Conservation (phyloP, 2,888 invertebrate genomes). For the Schrankia costaestrigalis region DNA sequence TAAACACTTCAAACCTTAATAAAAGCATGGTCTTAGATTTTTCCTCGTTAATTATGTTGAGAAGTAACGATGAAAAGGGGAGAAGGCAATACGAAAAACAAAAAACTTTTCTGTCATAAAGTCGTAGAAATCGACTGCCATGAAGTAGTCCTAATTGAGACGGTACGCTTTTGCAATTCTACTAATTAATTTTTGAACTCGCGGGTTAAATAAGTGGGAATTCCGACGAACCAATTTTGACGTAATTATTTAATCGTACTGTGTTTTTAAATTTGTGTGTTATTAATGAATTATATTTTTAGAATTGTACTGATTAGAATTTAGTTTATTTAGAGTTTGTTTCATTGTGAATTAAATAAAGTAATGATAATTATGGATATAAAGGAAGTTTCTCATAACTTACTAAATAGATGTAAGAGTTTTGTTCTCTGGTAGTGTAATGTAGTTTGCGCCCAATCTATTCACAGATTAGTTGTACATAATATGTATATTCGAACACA, state of each 20-base stretch:
- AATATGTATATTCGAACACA: too few relatives aligned
- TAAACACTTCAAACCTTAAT: constrained; percentile 10
- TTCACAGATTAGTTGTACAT: too few relatives aligned
- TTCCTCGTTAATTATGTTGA: constrained; percentile 19
- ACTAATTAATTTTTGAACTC: constrained; percentile 62
- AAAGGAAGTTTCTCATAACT: too few relatives aligned
- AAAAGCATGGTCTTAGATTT: constrained; percentile 15
- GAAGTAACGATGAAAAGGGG: constrained; percentile 22
- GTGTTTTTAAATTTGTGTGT: constrained; percentile 31
- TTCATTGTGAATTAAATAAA: too few relatives aligned
- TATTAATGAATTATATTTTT: constrained; percentile 22
- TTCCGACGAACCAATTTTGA: constrained; percentile 39
- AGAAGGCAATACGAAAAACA: constrained; percentile 20
- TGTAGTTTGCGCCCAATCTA: too few relatives aligned
- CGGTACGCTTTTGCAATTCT: constrained; percentile 45
- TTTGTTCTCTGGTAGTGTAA: too few relatives aligned
- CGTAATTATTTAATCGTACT: constrained; percentile 52
- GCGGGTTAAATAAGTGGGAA: constrained; percentile 36
- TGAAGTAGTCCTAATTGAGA: constrained; percentile 42
- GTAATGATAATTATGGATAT: too few relatives aligned
- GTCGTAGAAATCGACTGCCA: constrained; percentile 36
- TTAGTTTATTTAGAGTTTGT: too few relatives aligned
- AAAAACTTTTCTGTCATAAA: constrained; percentile 29
- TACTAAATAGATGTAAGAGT: too few relatives aligned
- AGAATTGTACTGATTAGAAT: constrained; percentile 14